Conservation (phyloP, 1,140 invertebrate species). For the Drosophila pruinosa region DNA sequence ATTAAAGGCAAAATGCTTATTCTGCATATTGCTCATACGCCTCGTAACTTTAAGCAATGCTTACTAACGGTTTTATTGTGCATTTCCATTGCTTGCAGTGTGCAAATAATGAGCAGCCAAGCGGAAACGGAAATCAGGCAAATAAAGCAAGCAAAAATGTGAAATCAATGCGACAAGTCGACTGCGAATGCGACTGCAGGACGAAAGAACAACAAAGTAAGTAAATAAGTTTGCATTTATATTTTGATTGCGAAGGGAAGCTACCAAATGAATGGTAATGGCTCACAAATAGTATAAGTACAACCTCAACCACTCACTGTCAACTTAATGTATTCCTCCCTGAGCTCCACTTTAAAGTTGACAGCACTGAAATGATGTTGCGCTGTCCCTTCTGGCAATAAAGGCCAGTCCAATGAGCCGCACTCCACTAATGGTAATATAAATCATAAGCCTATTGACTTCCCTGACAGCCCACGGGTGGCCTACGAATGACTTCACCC, state of each 20-base stretch:
- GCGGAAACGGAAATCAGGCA: constrained; percentile 2
- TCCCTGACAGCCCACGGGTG: constrained; percentile 28
- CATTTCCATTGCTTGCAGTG: neutral
- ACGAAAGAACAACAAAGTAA: neutral
- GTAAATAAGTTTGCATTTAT: neutral
- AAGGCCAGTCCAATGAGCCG: constrained; percentile 46
- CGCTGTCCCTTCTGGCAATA: constrained; percentile 19
- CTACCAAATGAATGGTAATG: neutral
- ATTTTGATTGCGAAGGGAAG: neutral
- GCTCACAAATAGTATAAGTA: neutral
- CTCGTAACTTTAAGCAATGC: neutral
- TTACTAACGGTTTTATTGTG: neutral
- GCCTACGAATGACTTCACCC: constrained; percentile 52
- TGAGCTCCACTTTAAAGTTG: constrained; percentile 7
- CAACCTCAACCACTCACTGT: neutral
- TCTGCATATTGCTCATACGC: constrained; percentile 4
- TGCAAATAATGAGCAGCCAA: constrained; percentile 13
- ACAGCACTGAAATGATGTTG: constrained; percentile 3
- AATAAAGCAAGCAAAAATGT: neutral
- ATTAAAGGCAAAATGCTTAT: neutral
- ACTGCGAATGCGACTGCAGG: neutral
- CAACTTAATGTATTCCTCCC: constrained; percentile 5
- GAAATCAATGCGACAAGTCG: constrained; percentile 1
- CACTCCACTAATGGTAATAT: constrained; percentile 66
- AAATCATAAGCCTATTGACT: constrained; percentile 80